Base-by-base conservation (phyloP, 2,888 invertebrate species). In the Caenorhabditis plicata region DNA sequence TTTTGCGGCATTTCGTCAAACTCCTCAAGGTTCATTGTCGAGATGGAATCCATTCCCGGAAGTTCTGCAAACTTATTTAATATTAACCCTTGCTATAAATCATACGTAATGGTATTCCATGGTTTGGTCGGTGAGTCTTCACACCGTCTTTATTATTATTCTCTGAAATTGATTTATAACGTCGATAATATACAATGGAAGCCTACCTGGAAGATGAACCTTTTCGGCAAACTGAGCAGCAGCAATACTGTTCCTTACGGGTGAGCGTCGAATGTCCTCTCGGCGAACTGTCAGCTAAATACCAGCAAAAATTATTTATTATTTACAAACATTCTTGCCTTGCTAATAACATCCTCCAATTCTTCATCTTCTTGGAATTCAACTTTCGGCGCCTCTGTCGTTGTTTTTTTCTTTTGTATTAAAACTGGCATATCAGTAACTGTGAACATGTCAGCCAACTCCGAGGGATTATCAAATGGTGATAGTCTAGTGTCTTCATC, bases 401-500 rank as follows among this genome's bases (percentile, higher is more conserved):
- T 33, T 20, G 42, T 26, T 23, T 57, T 57, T 36, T 36, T 36
- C 13, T 13, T 36, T 36, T 19, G 36, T 36, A 4, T 17, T 20
- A 19, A 9, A 20, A 5, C 17, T 9, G 7, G 33, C 5, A n/a
- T 5, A 7, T n/a, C 15, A n/a, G n/a, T n/a, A n/a, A n/a, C n/a
- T n/a, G n/a, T n/a, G n/a, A n/a, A n/a, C n/a, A n/a, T n/a, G n/a
- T n/a, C n/a, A n/a, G n/a, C 50, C 7, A 44, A 36, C 15, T 39
- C 32, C 8, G 36, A 25, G 39, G 51, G 53, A 47, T 66, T 57
- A 35, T 73, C 73, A 39, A 73, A 73, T 15, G 73, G 73, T 35
- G 68, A 68, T 11, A 51, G 19, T 11, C 46, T 35, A 9, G 69
- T 69, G 23, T 71, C 71, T 31, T 73, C 73, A 47, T 73, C 73